Evolutionary conservation across 2,113 vertebrate species (phyloP).

Genomic region (Pica pica): DNA sequence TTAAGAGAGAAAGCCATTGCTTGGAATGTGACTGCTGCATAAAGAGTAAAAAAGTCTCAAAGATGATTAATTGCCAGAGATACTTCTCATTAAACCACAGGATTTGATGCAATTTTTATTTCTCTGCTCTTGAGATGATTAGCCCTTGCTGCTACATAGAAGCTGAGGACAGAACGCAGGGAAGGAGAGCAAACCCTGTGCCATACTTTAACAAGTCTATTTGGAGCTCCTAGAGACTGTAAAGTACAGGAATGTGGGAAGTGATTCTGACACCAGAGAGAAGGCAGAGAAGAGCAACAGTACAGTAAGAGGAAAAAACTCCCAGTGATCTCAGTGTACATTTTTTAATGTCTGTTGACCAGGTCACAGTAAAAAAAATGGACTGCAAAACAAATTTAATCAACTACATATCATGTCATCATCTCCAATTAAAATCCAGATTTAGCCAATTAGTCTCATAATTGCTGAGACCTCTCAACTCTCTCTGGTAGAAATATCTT

Average conservation of each 20-base stretch:
- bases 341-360: not conserved
- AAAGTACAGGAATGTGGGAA: slow-evolving; percentile 16
- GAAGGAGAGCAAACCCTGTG: not conserved
- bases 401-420: not conserved
- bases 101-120: not conserved
- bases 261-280: slow-evolving; percentile 23
- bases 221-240: not conserved
- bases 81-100: not conserved
- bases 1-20: not conserved
- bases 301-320: not conserved
- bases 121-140: not conserved
- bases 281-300: slow-evolving; percentile 7
- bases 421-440: not conserved
- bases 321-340: not conserved
- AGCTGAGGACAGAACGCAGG: not conserved
- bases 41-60: not conserved
- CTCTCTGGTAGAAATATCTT: not conserved
- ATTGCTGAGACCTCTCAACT: not conserved
- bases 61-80: not conserved
- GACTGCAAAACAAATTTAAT: not conserved
- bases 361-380: not conserved
- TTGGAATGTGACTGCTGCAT: not conserved
- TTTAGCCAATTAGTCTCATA: not conserved
- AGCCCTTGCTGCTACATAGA: not conserved
- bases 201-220: slow-evolving; percentile 29